A percentile compares a stretch with the other conserved stretches of the same genome.
phyloP scores from a whole-genome alignment of 1,140 invertebrate genomes.

The Zaprionus inermis region DNA sequence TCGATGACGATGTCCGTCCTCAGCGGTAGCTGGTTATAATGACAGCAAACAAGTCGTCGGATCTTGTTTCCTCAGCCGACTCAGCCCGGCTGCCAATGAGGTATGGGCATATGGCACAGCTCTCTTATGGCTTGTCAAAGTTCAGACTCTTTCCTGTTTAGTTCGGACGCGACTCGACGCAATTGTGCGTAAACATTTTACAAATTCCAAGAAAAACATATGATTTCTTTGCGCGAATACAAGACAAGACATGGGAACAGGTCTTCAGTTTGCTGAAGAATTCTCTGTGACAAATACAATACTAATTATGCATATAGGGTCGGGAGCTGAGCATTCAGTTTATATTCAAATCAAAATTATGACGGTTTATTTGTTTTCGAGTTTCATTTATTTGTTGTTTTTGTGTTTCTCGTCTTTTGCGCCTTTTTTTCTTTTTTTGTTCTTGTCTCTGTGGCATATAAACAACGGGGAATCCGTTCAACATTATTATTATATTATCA shows the following conservation, averaged over 20 bases:
- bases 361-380: conserved; percentile 49
- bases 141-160: conserved; percentile 38
- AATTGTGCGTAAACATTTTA: conserved; percentile 26
- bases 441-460: conserved; percentile 17
- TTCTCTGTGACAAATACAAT: conserved; percentile 67
- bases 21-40: conserved; percentile 73
- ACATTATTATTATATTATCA: conserved; percentile 32
- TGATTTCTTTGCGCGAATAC: not conserved
- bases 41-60: conserved; percentile 75
- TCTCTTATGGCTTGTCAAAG: conserved; percentile 30
- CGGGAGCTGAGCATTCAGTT: conserved; percentile 48
- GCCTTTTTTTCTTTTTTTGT: conserved; percentile 52
- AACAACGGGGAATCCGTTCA: conserved; percentile 59
- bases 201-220: conserved; percentile 34
- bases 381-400: not conserved
- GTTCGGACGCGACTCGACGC: not conserved
- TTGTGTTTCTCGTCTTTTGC: conserved; percentile 52
- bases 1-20: conserved; percentile 33
- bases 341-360: conserved; percentile 65
- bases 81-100: not conserved
- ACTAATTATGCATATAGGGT: conserved; percentile 67
- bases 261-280: conserved; percentile 50
- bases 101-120: conserved; percentile 16
- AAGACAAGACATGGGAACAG: conserved; percentile 53
- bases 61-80: conserved; percentile 57